Evolutionary conservation across 2,888 invertebrate species (phyloP), one percentile per base, ranked within the genome.

Genomic region (Megaustenia siamemsis): DNA sequence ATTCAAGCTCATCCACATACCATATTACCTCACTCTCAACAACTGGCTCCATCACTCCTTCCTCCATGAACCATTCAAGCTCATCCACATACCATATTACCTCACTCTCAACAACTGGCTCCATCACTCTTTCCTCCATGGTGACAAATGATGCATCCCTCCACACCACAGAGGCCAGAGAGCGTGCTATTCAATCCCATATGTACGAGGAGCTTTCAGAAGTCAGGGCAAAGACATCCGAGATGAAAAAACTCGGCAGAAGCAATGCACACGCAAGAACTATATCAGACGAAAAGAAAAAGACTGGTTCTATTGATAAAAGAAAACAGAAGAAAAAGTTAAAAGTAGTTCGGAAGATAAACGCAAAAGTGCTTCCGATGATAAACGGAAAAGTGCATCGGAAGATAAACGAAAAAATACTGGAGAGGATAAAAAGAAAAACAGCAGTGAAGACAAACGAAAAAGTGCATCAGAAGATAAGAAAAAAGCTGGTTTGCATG

Each of bases 201-300:
- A 91, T 89, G 71, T 92, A 92, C 66, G 92, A 91, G 71, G 92
- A 91, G 56, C 88, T 92, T 10, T 86, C 88, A 5, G 91, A 91
- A 43, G 90, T 91, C 35, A 88, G 89, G 28, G 82, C 82, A 28
- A 82, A 82, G 71, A 82, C 45, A 60, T 71, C 21, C 1, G 60
- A 82, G 43, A 82, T 82, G 73, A 73, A 28, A 43, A 82, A 73
- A 82, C 18, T 18, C 18, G 73, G 60, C 21, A 82, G 43, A 24
- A 15, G 35, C 18, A 53, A 4, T 21, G 24, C 43, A 12, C 60
- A 60, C 1, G 60, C n/a, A n/a, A 82, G 63, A 60, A 32, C 43
- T 32, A 82, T 18, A n/a, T 60, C 38, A 15, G 78, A 69, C n/a
- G 69, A 78, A 10, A 69, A 43, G 43, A 78, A 63, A 38, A 68